A percentile compares a stretch with the other conserved stretches of the same genome.
phyloP scores from a whole-genome alignment of 2,113 vertebrate genomes.

The Stegastes partitus region DNA sequence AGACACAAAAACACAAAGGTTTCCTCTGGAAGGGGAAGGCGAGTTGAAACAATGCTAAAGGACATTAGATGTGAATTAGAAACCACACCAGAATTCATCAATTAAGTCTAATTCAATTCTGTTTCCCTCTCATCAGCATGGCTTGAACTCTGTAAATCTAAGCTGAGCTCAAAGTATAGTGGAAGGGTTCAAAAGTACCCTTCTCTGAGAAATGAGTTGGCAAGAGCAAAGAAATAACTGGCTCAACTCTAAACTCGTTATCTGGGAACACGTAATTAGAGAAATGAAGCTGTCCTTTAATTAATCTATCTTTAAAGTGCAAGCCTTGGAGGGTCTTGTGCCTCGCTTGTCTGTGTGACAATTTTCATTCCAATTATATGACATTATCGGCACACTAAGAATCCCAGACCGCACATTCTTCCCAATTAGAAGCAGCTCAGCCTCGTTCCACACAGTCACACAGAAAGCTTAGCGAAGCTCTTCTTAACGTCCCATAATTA shows the following conservation, averaged over 20 bases:
- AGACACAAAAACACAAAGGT: background rate
- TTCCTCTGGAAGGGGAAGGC: background rate
- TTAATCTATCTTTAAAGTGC: conserved; percentile 77
- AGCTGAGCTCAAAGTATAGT: conserved; percentile 67
- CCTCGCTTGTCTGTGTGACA: conserved; percentile 64
- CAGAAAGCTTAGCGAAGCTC: conserved; percentile 33
- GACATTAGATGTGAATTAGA: background rate
- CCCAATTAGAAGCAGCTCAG: conserved; percentile 52
- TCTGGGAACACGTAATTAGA: conserved; percentile 79
- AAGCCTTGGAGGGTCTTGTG: conserved; percentile 62
- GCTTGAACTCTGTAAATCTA: conserved; percentile 58
- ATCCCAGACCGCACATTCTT: conserved; percentile 32
- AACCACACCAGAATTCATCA: conserved; percentile 60
- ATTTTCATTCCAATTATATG: conserved; percentile 77
- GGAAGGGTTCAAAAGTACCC: conserved; percentile 50
- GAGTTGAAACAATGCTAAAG: conserved; percentile 26
- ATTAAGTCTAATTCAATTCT: conserved; percentile 57
- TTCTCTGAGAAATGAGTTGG: conserved; percentile 29
- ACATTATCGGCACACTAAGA: conserved; percentile 62
- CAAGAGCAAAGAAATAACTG: conserved; percentile 67
- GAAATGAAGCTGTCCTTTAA: conserved; percentile 73
- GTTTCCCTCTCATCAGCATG: conserved; percentile 37
- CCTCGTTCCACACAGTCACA: conserved; percentile 2
- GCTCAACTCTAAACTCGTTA: conserved; percentile 78
- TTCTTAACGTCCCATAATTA: no score